A percentile compares a stretch with the other conserved stretches of the same genome.
These are phyloP conservation scores for Megathymus violae DNA, from an alignment of 1,140 invertebrate species.

Conservation along the genomic window DNA sequence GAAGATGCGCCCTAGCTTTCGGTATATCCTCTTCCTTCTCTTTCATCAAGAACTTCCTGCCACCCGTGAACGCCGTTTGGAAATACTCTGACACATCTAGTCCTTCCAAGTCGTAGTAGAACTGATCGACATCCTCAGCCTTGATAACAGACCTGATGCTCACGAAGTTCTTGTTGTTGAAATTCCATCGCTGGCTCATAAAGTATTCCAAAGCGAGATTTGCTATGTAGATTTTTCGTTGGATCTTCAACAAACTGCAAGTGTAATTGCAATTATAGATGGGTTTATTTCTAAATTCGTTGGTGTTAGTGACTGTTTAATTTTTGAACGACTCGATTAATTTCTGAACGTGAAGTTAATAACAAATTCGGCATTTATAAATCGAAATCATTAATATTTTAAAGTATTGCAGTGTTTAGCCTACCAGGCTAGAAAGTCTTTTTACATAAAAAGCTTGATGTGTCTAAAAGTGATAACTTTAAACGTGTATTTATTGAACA, in stretches of 20 bases:
- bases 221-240: conserved; percentile 91
- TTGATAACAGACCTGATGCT: conserved; percentile 85
- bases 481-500: too few species aligned
- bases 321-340: too few species aligned
- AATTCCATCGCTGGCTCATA: conserved; percentile 92
- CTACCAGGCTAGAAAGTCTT: too few species aligned
- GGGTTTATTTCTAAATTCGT: too few species aligned
- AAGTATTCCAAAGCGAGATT: conserved; percentile 91
- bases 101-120: conserved; percentile 85
- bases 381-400: too few species aligned
- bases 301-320: too few species aligned
- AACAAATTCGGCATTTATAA: too few species aligned
- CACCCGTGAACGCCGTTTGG: conserved; percentile 82
- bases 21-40: conserved; percentile 83
- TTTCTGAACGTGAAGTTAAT: too few species aligned
- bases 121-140: conserved; percentile 86
- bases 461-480: too few species aligned
- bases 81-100: conserved; percentile 81
- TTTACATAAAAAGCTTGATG: too few species aligned
- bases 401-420: too few species aligned
- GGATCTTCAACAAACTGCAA: conserved; percentile 91
- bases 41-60: conserved; percentile 84
- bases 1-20: conserved; percentile 70
- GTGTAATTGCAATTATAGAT: too few species aligned
- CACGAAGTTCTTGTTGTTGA: conserved; percentile 89